Evolutionary conservation across 2,888 invertebrate genomes (phyloP).

Genomic region (Elysia crispata): DNA sequence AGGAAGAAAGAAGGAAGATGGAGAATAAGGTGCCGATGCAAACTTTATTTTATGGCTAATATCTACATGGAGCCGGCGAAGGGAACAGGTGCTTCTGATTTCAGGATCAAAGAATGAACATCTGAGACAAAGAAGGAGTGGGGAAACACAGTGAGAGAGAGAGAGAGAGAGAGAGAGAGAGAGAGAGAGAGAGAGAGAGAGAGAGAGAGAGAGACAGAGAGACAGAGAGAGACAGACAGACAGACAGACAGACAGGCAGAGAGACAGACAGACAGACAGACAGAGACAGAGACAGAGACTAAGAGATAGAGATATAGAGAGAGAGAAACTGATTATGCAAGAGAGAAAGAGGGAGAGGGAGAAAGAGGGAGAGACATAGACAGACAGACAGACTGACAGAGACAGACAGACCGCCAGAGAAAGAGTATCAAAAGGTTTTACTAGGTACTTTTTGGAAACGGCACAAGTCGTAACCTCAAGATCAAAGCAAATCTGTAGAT

Average conservation of each 20-base stretch:
- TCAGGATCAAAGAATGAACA: neutral
- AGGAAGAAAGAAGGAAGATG: neutral
- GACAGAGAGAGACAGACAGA: too few relatives aligned
- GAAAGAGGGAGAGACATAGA: too few relatives aligned
- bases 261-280: conserved; percentile 3
- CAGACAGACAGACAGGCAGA: neutral
- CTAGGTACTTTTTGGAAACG: too few relatives aligned
- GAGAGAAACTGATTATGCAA: too few relatives aligned
- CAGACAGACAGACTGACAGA: too few relatives aligned
- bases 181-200: conserved; percentile 18
- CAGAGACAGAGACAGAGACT: too few relatives aligned
- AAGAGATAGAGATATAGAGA: too few relatives aligned
- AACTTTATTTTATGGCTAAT: neutral
- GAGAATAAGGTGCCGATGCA: neutral
- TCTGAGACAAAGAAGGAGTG: conserved; percentile 28
- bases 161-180: conserved; percentile 28
- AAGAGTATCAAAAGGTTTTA: too few relatives aligned
- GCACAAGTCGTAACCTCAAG: neutral
- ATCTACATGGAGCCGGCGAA: neutral
- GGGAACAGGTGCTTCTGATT: neutral
- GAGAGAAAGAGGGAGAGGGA: too few relatives aligned
- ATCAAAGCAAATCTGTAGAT: neutral
- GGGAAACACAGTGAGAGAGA: conserved; percentile 16
- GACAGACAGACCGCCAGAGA: too few relatives aligned
- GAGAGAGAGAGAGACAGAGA: neutral